Base-by-base conservation (phyloP, 92 coral and sea anemone species). In the Epizoanthus illoricatus region DNA sequence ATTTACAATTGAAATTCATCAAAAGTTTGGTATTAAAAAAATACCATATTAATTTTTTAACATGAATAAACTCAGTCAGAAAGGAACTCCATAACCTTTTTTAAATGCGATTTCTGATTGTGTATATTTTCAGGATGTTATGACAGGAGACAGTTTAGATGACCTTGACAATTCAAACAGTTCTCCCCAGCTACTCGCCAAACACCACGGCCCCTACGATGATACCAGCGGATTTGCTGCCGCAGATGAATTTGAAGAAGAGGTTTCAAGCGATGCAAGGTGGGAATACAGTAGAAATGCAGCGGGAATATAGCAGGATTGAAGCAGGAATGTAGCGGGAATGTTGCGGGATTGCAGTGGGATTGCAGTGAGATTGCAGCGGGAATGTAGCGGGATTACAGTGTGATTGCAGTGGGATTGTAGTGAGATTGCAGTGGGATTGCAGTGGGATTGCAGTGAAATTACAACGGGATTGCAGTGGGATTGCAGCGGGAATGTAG, bases 231-330 rank as follows among this genome's bases (percentile, higher is more conserved):
- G 75, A 47, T 89, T 85, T 81, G 87, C 92, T 59, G 82, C 82
- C 3, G 89, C 92, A 18, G 89, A 89, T 62, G 92, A 85, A 70
- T 79, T 75, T 17, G 92, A 89, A 40, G 92, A 81, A 28, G 90
- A 87, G 62, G 76, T 28, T 58, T 84, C 90, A n/a, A 85, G 87
- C 76, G 92, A 89, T 69, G 88, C 92, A 28, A 85, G 92, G 92
- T 89, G 20, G 43, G 78, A 67, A 47, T 47, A 5, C 64, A 61
- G 6, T 45, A 54, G 7, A 15, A 11, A 15, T 20, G 8, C 12
- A 7, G 43, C 41, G 7, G 45, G 17, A 28, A 28, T 28, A 2
- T 28, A 28, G 88, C 85, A 19, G 39, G 75, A 65, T 39, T 43
- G 3, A 60, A 58, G 4, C 21, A 45, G 4, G 18, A 17, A 13